Percentiles rank a stretch among this genome's conserved stretches.
Evolutionary conservation across 2,113 vertebrate genomes (phyloP).

Genomic region (Daubentonia madagascariensis): DNA sequence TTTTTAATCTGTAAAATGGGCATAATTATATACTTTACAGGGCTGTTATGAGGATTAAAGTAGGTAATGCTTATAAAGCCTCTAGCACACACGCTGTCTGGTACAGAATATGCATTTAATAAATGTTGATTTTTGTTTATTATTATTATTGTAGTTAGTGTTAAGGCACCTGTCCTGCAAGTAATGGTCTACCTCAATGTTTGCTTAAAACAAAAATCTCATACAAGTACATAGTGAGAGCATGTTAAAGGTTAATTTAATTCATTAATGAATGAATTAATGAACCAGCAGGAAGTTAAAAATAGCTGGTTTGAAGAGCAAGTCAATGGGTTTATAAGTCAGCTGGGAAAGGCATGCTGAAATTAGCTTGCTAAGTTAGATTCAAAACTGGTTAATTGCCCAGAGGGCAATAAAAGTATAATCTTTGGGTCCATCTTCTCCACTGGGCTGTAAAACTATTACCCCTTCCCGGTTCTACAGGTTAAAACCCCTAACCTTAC

Average conservation of each 20-base stretch:
- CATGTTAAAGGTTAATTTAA: neutral
- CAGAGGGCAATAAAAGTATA: neutral
- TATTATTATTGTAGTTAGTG: neutral
- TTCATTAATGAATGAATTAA: neutral
- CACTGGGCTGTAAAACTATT: accelerated
- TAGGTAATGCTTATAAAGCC: neutral
- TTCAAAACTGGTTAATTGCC: neutral
- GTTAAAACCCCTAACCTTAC: neutral
- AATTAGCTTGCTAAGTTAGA: neutral
- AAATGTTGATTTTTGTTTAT: neutral
- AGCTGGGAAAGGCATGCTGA: neutral
- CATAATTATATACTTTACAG: neutral
- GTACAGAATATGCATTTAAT: accelerated
- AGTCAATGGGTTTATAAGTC: neutral
- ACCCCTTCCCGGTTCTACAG: neutral
- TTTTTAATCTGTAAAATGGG: neutral
- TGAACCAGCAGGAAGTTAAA: neutral
- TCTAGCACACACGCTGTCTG: neutral
- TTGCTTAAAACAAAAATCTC: neutral
- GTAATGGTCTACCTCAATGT: too few relatives aligned
- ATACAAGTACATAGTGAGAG: neutral
- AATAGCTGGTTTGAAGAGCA: neutral
- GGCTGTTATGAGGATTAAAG: neutral
- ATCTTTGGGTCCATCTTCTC: neutral
- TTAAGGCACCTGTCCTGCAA: neutral